Evolutionary conservation across 1,140 invertebrate species (phyloP).

Genomic region (Mercenaria mercenaria): DNA sequence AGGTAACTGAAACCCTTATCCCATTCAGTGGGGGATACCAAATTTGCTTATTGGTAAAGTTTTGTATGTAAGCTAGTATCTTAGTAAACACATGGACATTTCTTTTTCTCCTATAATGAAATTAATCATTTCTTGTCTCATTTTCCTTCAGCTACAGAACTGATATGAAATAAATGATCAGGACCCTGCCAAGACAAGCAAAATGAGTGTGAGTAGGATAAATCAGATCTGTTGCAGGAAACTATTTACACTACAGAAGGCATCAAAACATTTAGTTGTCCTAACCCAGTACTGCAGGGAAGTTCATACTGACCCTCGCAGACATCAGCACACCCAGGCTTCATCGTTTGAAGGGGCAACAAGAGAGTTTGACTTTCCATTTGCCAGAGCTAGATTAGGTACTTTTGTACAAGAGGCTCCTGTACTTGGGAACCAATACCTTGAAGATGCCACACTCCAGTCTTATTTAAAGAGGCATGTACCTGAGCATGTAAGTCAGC

Average conservation of each 20-base stretch:
- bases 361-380: conserved; percentile 65
- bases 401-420: conserved; percentile 84
- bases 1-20: no score
- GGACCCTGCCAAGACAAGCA: no score
- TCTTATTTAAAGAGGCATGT: conserved; percentile 81
- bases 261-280: background rate
- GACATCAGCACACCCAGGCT: background rate
- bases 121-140: no score
- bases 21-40: no score
- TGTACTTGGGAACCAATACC: conserved; percentile 83
- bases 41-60: no score
- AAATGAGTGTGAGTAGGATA: background rate
- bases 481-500: conserved; percentile 79
- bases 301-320: background rate
- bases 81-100: no score
- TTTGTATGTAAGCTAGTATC: no score
- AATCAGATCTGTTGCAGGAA: background rate
- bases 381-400: conserved; percentile 81
- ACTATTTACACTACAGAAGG: background rate
- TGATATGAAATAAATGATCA: no score
- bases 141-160: no score
- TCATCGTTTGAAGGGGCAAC: background rate
- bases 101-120: no score
- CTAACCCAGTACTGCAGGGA: background rate
- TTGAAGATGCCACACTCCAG: conserved; percentile 81